Percentiles rank a stretch among this genome's conserved stretches.
Evolutionary conservation across 2,113 vertebrate genomes (phyloP).

Genomic region (Mixornis gularis): DNA sequence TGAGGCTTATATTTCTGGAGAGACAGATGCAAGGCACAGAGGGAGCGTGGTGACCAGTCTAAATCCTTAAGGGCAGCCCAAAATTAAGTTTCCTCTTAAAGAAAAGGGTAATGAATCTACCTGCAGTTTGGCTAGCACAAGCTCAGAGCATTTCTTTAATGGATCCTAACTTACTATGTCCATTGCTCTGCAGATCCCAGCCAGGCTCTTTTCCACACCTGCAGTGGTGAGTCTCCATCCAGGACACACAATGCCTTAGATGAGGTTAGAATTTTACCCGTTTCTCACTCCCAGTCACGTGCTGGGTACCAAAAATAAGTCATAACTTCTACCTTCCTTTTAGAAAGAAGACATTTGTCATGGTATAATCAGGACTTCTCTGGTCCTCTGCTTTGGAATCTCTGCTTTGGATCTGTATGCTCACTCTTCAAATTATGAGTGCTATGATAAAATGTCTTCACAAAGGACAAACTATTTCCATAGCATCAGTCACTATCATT

Average conservation of each 20-base stretch:
- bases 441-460: background rate
- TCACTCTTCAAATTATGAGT: background rate
- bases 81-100: background rate
- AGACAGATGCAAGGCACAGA: background rate
- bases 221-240: background rate
- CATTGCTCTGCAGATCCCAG: background rate
- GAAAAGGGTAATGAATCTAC: background rate
- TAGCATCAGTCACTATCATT: background rate
- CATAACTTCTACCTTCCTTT: background rate
- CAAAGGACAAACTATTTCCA: conserved; percentile 3
- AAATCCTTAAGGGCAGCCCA: background rate
- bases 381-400: background rate
- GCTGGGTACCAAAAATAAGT: background rate
- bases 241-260: background rate
- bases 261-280: background rate
- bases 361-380: background rate
- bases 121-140: background rate
- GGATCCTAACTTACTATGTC: background rate
- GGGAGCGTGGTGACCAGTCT: background rate
- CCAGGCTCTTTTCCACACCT: background rate
- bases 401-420: background rate
- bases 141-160: background rate
- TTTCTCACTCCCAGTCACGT: background rate
- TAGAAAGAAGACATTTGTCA: background rate
- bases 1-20: background rate